Base-by-base conservation (phyloP, 2,888 invertebrate species). In the Idaea biselata region DNA sequence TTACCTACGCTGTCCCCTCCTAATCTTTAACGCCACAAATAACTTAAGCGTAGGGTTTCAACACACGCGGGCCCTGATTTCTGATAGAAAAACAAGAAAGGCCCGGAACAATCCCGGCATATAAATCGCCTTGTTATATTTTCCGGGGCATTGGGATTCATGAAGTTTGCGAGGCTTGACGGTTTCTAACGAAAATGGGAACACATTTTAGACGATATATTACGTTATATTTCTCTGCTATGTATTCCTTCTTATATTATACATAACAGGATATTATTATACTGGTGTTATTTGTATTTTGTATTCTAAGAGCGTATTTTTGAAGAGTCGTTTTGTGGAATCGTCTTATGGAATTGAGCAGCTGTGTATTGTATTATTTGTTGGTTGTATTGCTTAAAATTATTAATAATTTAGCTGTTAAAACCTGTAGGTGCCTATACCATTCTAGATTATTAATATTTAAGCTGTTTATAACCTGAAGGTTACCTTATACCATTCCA, bases 121-220 rank as follows among this genome's bases (percentile, higher is more conserved):
- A 92, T 91, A 92, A 92, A 92, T 91, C 86, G 87, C 82, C 91
- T 91, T 86, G 85, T 92, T 91, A 92, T 89, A 91, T 92, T 91
- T 91, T 89, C 90, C 88, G 89, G 87, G 74, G 88, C 90, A 92
- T 91, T 92, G 88, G 83, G 83, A 92, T 91, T 92, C 92, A 92
- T 92, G 87, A 78, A 89, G 87, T 89, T 86, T 86, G 86, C 83
- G 87, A 79, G 79, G 81, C 88, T 79, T 86, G 86, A 83, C 88
- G 86, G 82, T 79, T 81, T 80, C 81, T 77, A 78, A 77, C 80
- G 73, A 76, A 79, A 78, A 81, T 75, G 77, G 69, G 73, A 75
- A 69, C 67, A 68, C 73, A 71, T 73, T 44, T 44, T 44, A 44
- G 44, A 44, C 44, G 44, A 44, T 44, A 44, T 44, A 44, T 44